phyloP scores from a whole-genome alignment of 1,140 invertebrate species.

The Papilio glaucus region DNA sequence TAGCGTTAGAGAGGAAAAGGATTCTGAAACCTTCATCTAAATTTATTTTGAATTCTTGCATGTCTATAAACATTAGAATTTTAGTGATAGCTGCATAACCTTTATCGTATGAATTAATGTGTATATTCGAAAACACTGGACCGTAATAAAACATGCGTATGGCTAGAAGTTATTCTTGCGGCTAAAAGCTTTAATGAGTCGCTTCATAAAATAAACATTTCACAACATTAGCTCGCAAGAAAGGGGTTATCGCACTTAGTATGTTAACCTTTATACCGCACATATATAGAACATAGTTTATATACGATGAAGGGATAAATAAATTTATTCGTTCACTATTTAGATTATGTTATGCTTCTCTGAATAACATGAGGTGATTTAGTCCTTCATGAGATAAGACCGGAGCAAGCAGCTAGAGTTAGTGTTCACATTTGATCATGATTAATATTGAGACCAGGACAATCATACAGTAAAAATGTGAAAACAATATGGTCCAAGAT shows the following conservation, averaged over 20 bases:
- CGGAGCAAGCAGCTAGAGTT: no score
- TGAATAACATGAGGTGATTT: neutral
- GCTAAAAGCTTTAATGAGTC: slow-evolving; percentile 23
- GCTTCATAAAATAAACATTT: slow-evolving; percentile 22
- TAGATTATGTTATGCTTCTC: neutral
- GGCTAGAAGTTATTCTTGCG: slow-evolving; percentile 16
- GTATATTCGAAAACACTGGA: slow-evolving; percentile 13
- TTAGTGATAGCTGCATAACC: neutral
- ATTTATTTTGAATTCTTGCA: no score
- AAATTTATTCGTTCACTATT: neutral
- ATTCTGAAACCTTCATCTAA: no score
- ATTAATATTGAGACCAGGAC: no score
- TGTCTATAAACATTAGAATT: no score
- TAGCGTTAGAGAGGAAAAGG: no score
- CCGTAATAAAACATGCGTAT: slow-evolving; percentile 19
- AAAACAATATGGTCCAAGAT: no score
- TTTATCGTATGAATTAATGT: slow-evolving; percentile 13
- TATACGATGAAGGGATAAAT: no score
- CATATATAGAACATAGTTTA: neutral
- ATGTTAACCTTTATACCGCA: neutral
- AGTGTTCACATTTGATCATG: no score
- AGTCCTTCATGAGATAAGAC: no score
- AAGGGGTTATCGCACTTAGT: slow-evolving; percentile 5
- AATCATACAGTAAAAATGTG: no score
- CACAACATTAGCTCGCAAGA: neutral